Base-by-base conservation (phyloP, 1,140 invertebrate genomes). In the Drepana arcuata region DNA sequence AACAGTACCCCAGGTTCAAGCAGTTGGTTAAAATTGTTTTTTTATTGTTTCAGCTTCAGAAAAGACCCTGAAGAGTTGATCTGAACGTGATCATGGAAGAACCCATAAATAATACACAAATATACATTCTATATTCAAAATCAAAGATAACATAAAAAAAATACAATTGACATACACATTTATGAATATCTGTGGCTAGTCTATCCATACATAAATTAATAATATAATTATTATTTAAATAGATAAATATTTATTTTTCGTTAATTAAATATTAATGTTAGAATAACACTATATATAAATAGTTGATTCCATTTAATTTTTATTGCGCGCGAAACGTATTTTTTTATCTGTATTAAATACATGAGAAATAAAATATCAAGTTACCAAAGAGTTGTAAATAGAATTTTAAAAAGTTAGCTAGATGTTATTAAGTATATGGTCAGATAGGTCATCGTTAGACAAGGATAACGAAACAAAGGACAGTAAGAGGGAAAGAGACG, bases 361-460 rank as follows among this genome's bases (percentile, higher is more conserved):
- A 46, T 21, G 6, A 29, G 24, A 34, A 31, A 27, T 35, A 41
- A 36, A 46, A 41, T n/a, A 33, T 21, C 6, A 33, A 33, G 37
- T 50, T 42, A 54, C 62, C 62, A 64, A 64, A 70, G 57, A 64
- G 10, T 26, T 6, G 6, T 21, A 26, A 26, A n/a, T 26, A n/a
- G 10, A 42, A 10, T 31, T 32, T 14, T 21, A 42, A 15, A 29
- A 27, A 50, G 34, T 41, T 28, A 39, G 7, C 18, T 73, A 64
- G 41, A 70, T 72, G 59, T 42, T 67, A 34, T 28, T 70, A 23
- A 57, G 48, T 53, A 2, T 74, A 70, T 70, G 64, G 57, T n/a
- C n/a, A 10, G 13, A 7, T 27, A 34, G 7, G 16, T 11, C 26
- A 26, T 34, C 36, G 32, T 6, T 31, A 26, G 24, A 26, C n/a